Evolutionary conservation across 2,113 vertebrate species (phyloP).

Genomic region (Prolemur simus): DNA sequence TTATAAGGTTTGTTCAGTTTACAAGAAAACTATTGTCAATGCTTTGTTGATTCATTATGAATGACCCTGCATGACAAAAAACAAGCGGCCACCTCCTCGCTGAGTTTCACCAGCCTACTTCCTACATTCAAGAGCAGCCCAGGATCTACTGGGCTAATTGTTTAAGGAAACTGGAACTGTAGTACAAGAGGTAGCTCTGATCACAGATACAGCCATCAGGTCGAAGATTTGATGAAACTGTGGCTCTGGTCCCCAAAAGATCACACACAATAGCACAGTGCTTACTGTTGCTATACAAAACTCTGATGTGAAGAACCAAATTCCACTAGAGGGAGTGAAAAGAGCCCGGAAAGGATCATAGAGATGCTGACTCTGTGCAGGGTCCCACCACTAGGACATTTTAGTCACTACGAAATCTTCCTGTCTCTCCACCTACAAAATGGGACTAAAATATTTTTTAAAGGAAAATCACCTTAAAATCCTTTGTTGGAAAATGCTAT

Average conservation of each 20-base stretch:
- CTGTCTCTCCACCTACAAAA: constrained; percentile 71
- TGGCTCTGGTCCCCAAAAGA: constrained; percentile 57
- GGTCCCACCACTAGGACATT: constrained; percentile 62
- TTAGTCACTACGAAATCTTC: constrained; percentile 63
- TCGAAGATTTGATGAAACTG: constrained; percentile 60
- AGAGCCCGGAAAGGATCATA: constrained; percentile 45
- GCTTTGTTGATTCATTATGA: constrained; percentile 82
- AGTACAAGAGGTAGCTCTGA: constrained; percentile 31
- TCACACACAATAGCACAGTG: constrained; percentile 45
- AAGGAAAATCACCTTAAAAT: constrained; percentile 80
- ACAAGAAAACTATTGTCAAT: constrained; percentile 83
- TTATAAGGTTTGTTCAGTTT: constrained; percentile 79
- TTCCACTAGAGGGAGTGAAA: constrained; percentile 79
- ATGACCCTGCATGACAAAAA: constrained; percentile 76
- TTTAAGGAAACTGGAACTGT: constrained; percentile 47
- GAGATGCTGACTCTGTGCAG: constrained; percentile 52
- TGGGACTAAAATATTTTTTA: constrained; percentile 73
- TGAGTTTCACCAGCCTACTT: constrained; percentile 50
- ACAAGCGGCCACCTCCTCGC: constrained; percentile 74
- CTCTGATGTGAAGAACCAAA: constrained; percentile 60
- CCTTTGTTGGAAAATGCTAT: constrained; percentile 76
- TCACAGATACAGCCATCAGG: constrained; percentile 52
- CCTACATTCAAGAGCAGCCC: constrained; percentile 10
- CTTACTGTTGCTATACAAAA: constrained; percentile 20
- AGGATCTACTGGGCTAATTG: constrained; percentile 40